Percentiles rank a stretch among this genome's conserved stretches.
These are phyloP conservation scores for Brachypodius melanocephalos DNA, from an alignment of 2,113 vertebrate genomes.

Conservation along the genomic window DNA sequence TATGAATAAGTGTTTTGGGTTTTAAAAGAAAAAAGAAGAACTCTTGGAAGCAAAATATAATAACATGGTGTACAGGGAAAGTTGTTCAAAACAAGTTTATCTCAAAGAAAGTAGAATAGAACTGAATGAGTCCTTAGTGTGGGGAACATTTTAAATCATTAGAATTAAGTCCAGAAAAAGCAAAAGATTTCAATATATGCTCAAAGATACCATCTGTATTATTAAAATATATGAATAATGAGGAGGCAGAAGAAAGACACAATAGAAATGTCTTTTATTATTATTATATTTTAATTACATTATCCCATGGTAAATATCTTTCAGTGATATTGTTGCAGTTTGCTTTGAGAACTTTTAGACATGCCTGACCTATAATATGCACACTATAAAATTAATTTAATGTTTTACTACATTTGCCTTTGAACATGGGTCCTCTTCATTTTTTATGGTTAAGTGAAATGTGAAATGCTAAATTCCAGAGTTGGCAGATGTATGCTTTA, in stretches of 20 bases:
- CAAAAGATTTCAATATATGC: neutral
- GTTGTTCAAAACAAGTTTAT: neutral
- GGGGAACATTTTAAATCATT: neutral
- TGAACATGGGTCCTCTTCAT: conserved; percentile 60
- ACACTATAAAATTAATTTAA: conserved; percentile 65
- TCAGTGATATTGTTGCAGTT: conserved; percentile 22
- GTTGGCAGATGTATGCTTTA: conserved; percentile 15
- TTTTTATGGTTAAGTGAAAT: conserved; percentile 65
- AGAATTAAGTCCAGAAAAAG: neutral
- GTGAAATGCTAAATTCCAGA: conserved; percentile 55
- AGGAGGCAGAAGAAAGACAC: neutral
- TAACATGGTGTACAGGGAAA: neutral
- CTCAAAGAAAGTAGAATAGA: neutral
- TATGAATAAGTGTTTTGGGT: fast-evolving
- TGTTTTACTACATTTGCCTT: conserved; percentile 53
- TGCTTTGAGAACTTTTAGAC: conserved; percentile 50
- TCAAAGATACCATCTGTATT: neutral
- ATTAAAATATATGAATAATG: neutral
- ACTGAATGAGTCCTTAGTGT: neutral
- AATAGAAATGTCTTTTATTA: conserved; percentile 1
- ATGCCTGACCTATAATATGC: conserved; percentile 36
- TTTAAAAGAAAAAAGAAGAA: neutral
- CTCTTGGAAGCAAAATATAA: neutral
- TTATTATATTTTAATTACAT: neutral
- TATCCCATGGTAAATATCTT: conserved; percentile 37